Conservation (phyloP, 2,113 vertebrate genomes). For the Camelus bactrianus region DNA sequence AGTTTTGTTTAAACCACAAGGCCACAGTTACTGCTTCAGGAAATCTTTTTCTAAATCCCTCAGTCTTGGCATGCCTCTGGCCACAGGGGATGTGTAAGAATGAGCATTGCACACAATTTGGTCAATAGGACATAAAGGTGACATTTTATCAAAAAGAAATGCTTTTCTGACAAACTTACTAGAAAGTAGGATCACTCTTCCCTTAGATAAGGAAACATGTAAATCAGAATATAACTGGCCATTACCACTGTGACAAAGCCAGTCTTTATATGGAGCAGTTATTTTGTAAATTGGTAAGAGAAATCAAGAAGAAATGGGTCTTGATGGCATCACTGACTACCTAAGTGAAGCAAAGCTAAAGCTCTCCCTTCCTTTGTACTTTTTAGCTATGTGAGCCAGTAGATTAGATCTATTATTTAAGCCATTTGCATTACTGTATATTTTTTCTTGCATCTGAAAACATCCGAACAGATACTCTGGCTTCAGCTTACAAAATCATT, state of each 20-base stretch:
- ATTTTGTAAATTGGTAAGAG: background rate
- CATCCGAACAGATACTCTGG: background rate
- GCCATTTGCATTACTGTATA: background rate
- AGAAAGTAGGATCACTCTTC: background rate
- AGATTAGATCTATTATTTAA: background rate
- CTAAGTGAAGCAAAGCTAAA: background rate
- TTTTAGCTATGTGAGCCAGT: background rate
- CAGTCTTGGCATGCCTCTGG: background rate
- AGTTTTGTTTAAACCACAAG: background rate
- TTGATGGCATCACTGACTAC: background rate
- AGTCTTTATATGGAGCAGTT: background rate
- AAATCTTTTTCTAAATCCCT: background rate
- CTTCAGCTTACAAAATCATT: background rate
- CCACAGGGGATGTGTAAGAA: background rate
- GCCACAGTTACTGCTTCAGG: background rate
- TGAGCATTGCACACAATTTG: background rate
- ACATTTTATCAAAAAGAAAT: background rate
- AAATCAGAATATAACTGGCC: background rate
- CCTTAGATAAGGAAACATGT: background rate
- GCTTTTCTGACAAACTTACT: background rate
- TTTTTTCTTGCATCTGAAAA: background rate
- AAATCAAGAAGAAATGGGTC: background rate
- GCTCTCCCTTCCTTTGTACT: background rate
- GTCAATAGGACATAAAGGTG: background rate
- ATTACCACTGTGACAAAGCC: background rate